Percentiles rank a stretch among this genome's conserved stretches.
These are phyloP conservation scores for Pseudoips prasinana DNA, from an alignment of 2,888 invertebrate species.

Conservation along the genomic window DNA sequence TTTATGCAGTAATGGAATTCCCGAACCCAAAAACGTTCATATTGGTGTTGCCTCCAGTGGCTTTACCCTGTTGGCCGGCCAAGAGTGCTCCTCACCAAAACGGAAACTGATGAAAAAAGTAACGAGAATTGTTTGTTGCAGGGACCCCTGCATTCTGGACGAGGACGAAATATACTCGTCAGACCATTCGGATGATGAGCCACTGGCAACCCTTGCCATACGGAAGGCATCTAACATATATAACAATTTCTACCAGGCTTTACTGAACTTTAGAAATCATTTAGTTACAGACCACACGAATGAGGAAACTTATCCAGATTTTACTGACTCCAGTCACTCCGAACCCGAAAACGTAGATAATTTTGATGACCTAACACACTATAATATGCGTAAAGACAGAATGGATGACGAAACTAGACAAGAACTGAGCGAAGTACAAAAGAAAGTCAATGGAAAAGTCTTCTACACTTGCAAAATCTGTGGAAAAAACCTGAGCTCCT, in stretches of 20 bases:
- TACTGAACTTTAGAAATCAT: constrained; percentile 60
- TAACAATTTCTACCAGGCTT: constrained; percentile 50
- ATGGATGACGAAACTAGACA: constrained; percentile 58
- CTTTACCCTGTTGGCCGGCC: too few relatives aligned
- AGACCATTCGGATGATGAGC: constrained; percentile 47
- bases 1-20: too few relatives aligned
- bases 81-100: not conserved
- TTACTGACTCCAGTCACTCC: constrained; percentile 45
- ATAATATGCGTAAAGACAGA: constrained; percentile 57
- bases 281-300: constrained; percentile 38
- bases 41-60: too few relatives aligned
- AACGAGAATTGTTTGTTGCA: constrained; percentile 65
- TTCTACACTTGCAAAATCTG: constrained; percentile 82
- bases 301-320: constrained; percentile 35
- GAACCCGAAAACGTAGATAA: constrained; percentile 30
- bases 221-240: constrained; percentile 39
- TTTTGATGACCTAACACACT: constrained; percentile 63
- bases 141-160: constrained; percentile 39
- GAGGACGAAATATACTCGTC: constrained; percentile 7
- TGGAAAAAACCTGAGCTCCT: constrained; percentile 81
- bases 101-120: constrained; percentile 16
- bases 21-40: too few relatives aligned
- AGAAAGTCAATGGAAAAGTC: constrained; percentile 72
- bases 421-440: constrained; percentile 50
- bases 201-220: constrained; percentile 45